Base-by-base conservation (phyloP, 2,113 vertebrate genomes). In the Kobus ellipsiprymnus region DNA sequence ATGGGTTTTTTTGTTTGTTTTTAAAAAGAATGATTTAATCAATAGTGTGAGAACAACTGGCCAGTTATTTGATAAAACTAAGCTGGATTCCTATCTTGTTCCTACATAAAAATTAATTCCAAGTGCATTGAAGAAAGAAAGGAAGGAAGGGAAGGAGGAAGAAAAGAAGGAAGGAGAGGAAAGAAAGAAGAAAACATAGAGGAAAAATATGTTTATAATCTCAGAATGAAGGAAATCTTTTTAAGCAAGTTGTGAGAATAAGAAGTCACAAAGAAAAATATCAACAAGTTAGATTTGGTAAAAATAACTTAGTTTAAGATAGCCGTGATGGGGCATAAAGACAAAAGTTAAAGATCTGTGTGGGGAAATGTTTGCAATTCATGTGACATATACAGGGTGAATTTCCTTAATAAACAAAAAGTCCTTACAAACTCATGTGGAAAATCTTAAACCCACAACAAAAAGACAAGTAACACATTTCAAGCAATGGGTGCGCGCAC, bases 131-230 rank as follows among this genome's bases (percentile, higher is more conserved):
- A 90, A 80, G 30, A 46, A 9, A 52, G 11, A 15, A 0, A 27
- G 8, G 48, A 2, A 23, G 21, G 8, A 44, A 7, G 5, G 11
- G 1, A 2, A 17, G 1, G 11, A 3, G 1, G 4, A 19, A 6
- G 8, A 4, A 7, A 52, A 19, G 3, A 6, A 29, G 3, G 5
- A 14, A 29, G 6, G 23, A 4, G 33, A 1, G 5, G 30, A 6
- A 48, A 3, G 8, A 3, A 44, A 8, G 13, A 5, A 67, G 17
- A 21, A 59, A 94, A 50, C 11, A 48, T 13, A 50, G 1, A 88
- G 29, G 6, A 30, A 40, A 59, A 64, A 36, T n/a, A 50, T 4
- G 6, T 77, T 46, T 84, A 62, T 60, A 60, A 48, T 62, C 29
- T 54, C 29, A 93, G 6, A 83, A 30, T 54, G n/a, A 78, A 77